These are phyloP conservation scores for Pangasius mekongensis DNA, from an alignment of 2,797 vertebrate species.

Conservation along the genomic window DNA sequence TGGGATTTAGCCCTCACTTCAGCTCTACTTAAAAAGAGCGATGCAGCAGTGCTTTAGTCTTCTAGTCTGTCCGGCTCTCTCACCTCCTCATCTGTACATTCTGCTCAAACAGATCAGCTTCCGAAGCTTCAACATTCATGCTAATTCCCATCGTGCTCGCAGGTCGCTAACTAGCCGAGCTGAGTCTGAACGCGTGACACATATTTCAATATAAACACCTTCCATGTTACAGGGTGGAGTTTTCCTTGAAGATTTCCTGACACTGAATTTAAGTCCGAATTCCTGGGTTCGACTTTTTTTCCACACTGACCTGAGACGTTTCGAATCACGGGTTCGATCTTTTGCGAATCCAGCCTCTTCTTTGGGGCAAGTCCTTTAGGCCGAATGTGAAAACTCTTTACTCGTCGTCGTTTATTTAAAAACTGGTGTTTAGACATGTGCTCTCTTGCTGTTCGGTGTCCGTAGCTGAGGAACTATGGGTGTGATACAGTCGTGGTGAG, in stretches of 20 bases:
- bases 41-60: background rate
- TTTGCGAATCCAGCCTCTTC: background rate
- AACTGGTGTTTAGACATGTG: conserved; percentile 75
- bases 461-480: conserved; percentile 78
- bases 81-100: background rate
- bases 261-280: background rate
- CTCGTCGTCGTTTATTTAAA: conserved; percentile 50
- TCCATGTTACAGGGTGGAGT: background rate
- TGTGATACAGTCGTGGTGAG: conserved; percentile 69
- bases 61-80: background rate
- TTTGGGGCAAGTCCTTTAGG: background rate
- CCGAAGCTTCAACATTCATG: background rate
- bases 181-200: background rate
- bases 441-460: conserved; percentile 79
- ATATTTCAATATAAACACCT: background rate
- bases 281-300: background rate
- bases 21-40: background rate
- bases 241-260: background rate
- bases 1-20: background rate
- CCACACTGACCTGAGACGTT: background rate
- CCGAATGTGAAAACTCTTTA: conserved; percentile 45
- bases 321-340: background rate
- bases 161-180: background rate
- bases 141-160: background rate
- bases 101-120: background rate